These are phyloP conservation scores for Machimus rusticus DNA, from an alignment of 2,888 invertebrate species.

Conservation along the genomic window DNA sequence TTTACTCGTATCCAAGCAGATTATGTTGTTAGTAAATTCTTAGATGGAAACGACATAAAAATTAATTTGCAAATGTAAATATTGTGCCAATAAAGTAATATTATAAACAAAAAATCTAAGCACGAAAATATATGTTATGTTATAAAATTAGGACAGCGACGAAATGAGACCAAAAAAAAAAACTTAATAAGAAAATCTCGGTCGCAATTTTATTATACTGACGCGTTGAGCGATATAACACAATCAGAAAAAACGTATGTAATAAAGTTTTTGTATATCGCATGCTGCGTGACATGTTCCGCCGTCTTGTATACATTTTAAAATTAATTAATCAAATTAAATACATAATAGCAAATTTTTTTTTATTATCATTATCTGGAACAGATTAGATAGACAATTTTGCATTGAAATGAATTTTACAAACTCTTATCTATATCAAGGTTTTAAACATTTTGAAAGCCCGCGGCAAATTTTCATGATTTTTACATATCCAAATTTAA, in stretches of 20 bases:
- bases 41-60: neutral
- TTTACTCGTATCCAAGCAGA: neutral
- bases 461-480: no score
- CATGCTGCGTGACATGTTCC: neutral
- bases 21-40: neutral
- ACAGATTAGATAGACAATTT: no score
- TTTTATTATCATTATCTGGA: no score
- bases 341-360: no score
- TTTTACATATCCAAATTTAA: no score
- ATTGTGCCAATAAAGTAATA: neutral
- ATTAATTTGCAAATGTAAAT: neutral
- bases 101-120: neutral
- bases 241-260: neutral
- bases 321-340: no score
- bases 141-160: neutral
- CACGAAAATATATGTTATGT: neutral
- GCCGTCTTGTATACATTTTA: neutral
- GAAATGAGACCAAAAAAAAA: neutral
- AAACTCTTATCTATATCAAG: no score
- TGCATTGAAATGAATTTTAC: no score
- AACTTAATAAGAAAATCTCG: no score
- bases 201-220: neutral
- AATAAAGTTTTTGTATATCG: neutral
- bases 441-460: no score
- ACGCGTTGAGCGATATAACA: neutral